These are phyloP conservation scores for Mercenaria mercenaria DNA, from an alignment of 1,140 invertebrate species.

Conservation along the genomic window DNA sequence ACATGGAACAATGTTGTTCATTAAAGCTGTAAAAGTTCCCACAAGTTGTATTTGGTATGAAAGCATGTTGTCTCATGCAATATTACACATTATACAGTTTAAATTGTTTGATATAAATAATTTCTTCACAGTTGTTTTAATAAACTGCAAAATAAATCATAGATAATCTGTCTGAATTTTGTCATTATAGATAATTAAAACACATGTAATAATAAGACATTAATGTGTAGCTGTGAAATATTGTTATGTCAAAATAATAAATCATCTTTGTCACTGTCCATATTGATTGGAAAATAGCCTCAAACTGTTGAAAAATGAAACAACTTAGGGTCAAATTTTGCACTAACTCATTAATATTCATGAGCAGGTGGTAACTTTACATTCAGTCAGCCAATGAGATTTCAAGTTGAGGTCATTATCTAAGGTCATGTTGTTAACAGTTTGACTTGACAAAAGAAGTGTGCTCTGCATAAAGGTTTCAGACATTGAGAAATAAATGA, in stretches of 20 bases:
- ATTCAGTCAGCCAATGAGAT: slow-evolving; percentile 20
- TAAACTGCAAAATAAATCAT: neutral
- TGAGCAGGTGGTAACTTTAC: neutral
- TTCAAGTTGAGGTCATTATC: slow-evolving; percentile 15
- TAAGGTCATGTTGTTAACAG: slow-evolving; percentile 46
- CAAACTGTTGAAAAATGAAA: slow-evolving; percentile 11
- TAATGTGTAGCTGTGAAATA: neutral
- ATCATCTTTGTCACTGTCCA: slow-evolving; percentile 3
- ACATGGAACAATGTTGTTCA: neutral
- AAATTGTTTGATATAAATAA: no score
- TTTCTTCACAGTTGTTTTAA: no score
- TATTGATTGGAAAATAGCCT: neutral
- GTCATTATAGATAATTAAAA: neutral
- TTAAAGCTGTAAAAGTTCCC: neutral
- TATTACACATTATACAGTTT: no score
- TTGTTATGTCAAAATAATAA: slow-evolving; percentile 14
- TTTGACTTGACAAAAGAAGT: slow-evolving; percentile 34
- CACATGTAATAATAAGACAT: neutral
- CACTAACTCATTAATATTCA: slow-evolving; percentile 36
- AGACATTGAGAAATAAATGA: slow-evolving; percentile 10
- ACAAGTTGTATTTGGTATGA: no score
- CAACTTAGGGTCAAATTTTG: neutral
- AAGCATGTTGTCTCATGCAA: no score
- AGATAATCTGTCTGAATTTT: neutral
- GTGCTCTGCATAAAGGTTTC: neutral